Evolutionary conservation across 2,113 vertebrate genomes (phyloP).

Genomic region (Cromileptes altivelis): DNA sequence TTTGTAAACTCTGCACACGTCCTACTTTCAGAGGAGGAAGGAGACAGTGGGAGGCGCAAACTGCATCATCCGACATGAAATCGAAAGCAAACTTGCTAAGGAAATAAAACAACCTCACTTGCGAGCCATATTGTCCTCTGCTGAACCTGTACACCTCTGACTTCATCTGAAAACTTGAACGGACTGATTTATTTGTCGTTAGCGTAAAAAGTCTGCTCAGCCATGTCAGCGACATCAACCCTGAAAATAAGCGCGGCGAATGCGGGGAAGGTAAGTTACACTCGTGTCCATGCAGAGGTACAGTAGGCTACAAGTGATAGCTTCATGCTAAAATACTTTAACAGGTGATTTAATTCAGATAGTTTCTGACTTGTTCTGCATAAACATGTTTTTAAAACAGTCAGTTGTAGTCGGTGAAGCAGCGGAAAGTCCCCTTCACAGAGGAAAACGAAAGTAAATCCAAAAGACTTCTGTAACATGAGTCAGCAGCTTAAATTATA

Average conservation of each 20-base stretch:
- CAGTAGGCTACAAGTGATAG: background rate
- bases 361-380: background rate
- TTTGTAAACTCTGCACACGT: background rate
- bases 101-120: constrained; percentile 51
- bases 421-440: constrained; percentile 20
- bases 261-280: constrained; percentile 68
- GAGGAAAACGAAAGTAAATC: constrained; percentile 72
- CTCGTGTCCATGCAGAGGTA: background rate
- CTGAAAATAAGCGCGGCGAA: constrained; percentile 71
- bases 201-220: background rate
- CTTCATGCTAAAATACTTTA: background rate
- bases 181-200: background rate
- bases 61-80: constrained; percentile 13
- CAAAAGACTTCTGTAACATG: constrained; percentile 16
- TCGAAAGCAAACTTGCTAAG: constrained; percentile 70
- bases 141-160: background rate
- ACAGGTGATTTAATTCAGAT: accelerated
- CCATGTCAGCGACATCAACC: constrained; percentile 68
- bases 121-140: background rate
- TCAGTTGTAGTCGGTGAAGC: accelerated
- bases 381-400: background rate
- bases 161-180: background rate
- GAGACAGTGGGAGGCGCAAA: constrained; percentile 57
- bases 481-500: constrained; percentile 44
- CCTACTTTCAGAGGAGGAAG: constrained; percentile 29